These are phyloP conservation scores for Lasioglossum morio DNA, from an alignment of 2,888 invertebrate species.

Conservation along the genomic window DNA sequence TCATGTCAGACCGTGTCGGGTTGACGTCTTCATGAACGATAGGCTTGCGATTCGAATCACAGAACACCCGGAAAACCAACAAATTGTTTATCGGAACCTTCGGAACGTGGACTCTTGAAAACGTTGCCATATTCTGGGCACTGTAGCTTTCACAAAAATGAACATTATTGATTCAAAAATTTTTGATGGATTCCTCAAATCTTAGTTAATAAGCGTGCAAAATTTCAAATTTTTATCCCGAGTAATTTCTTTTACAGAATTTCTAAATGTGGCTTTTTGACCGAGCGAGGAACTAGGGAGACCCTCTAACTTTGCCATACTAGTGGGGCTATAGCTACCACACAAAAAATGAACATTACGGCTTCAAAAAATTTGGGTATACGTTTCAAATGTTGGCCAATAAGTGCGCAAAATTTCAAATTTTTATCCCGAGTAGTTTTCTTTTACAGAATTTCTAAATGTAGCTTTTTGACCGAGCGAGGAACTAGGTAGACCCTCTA, in stretches of 20 bases:
- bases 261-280: too few relatives aligned
- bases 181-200: neutral
- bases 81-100: neutral
- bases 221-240: too few relatives aligned
- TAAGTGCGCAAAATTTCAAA: neutral
- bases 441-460: neutral
- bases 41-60: neutral
- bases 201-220: too few relatives aligned
- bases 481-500: neutral
- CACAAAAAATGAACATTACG: neutral
- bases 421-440: neutral
- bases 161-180: neutral
- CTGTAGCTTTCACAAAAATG: neutral
- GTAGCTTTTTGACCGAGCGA: fast-evolving
- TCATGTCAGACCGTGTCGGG: neutral
- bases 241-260: too few relatives aligned
- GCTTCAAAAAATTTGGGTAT: too few relatives aligned
- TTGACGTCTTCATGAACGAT: neutral
- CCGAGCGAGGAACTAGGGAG: too few relatives aligned
- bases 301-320: too few relatives aligned
- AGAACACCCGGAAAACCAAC: neutral
- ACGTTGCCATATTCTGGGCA: neutral
- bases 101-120: neutral
- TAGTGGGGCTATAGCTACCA: too few relatives aligned
- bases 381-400: too few relatives aligned